phyloP scores from a whole-genome alignment of 64 coral and sea anemone genomes.

The Anthopleura sola region DNA sequence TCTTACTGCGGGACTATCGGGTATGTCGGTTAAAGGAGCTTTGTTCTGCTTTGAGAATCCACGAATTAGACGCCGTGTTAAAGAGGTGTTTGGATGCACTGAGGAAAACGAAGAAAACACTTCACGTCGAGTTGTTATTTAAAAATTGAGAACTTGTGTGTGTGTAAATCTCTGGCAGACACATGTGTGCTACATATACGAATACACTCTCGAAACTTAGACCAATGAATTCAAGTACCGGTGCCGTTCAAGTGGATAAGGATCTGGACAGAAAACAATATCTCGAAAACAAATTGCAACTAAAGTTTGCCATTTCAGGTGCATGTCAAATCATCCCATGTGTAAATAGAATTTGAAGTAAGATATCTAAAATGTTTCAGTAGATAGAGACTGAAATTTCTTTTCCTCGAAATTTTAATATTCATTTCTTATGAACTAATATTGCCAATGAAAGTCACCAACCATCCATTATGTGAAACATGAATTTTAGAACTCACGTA shows the following conservation, averaged over 20 bases:
- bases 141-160: neutral
- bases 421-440: neutral
- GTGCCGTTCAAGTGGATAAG: neutral
- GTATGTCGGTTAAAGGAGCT: constrained; percentile 52
- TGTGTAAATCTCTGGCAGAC: neutral
- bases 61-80: constrained; percentile 28
- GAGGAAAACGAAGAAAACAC: constrained; percentile 7
- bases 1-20: constrained; percentile 39
- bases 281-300: neutral
- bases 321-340: neutral
- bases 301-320: neutral
- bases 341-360: too few relatives aligned
- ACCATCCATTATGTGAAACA: neutral
- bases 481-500: neutral
- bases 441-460: neutral
- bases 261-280: neutral
- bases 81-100: constrained; percentile 41
- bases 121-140: neutral
- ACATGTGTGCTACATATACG: too few relatives aligned
- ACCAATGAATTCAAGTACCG: neutral
- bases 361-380: neutral
- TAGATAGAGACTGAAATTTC: neutral
- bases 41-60: constrained; percentile 74
- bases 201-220: neutral
- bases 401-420: neutral